Conservation (phyloP, 2,113 vertebrate genomes). For the Aepyceros melampus region DNA sequence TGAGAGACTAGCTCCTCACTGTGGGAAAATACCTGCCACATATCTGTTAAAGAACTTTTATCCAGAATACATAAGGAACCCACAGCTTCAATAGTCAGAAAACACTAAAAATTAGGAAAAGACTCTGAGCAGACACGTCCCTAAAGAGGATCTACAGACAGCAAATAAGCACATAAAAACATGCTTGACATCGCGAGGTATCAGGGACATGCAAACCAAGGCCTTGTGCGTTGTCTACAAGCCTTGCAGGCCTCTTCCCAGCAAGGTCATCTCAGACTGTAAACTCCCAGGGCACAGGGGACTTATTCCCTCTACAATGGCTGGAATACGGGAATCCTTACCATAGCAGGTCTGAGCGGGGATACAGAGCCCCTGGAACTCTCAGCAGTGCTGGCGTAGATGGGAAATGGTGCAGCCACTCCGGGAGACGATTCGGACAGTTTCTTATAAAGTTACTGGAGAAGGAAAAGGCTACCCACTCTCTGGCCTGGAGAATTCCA, state of each 20-base stretch:
- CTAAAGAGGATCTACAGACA: background rate
- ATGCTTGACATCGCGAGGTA: too few species aligned
- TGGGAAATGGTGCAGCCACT: background rate
- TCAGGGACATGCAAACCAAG: background rate
- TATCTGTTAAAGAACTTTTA: background rate
- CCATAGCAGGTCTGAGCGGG: accelerated
- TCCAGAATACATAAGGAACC: background rate
- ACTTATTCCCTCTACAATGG: background rate
- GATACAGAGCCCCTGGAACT: background rate
- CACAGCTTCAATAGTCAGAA: background rate
- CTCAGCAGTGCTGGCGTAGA: accelerated
- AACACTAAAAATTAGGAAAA: background rate
- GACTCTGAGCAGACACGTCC: background rate
- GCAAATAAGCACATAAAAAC: background rate
- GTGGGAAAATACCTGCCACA: background rate
- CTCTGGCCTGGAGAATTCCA: background rate
- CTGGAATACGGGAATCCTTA: background rate
- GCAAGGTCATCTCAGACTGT: accelerated
- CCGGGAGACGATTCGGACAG: background rate
- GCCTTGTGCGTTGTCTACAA: background rate
- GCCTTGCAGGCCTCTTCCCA: background rate
- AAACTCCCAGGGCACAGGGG: background rate
- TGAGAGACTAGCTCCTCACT: background rate
- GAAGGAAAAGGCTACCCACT: background rate
- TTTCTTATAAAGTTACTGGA: background rate